A percentile compares a stretch with the other conserved stretches of the same genome.
Evolutionary conservation across 2,888 invertebrate genomes (phyloP).

Genomic region (Synanthedon tipuliformis): DNA sequence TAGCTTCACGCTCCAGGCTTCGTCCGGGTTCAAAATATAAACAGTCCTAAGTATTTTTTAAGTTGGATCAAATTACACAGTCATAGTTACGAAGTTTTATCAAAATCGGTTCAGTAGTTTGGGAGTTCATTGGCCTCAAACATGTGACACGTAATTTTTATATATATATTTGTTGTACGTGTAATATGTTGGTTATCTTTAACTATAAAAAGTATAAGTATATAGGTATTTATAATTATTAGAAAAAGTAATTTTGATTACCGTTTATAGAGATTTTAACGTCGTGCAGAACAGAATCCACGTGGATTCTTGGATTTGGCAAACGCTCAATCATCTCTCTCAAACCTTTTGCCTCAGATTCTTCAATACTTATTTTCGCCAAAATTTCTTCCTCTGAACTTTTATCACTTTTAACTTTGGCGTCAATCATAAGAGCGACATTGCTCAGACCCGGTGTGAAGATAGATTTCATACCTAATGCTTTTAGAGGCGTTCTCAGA

Average conservation of each 20-base stretch:
- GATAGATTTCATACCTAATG: slow-evolving; percentile 72
- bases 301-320: slow-evolving; percentile 72
- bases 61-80: too few species aligned
- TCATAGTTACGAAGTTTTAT: too few species aligned
- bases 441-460: slow-evolving; percentile 74
- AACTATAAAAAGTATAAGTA: too few species aligned
- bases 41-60: too few species aligned
- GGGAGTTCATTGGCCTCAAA: too few species aligned
- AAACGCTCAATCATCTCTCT: slow-evolving; percentile 30
- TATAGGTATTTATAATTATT: too few species aligned
- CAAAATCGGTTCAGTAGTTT: too few species aligned
- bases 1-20: too few species aligned
- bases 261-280: slow-evolving; percentile 73
- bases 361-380: slow-evolving; percentile 20
- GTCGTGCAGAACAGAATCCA: slow-evolving; percentile 74
- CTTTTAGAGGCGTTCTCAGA: slow-evolving; percentile 64
- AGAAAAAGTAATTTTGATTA: slow-evolving; percentile 15
- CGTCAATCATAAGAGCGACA: slow-evolving; percentile 73
- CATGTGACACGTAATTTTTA: too few species aligned
- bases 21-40: too few species aligned
- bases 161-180: too few species aligned
- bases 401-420: slow-evolving; percentile 14
- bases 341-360: slow-evolving; percentile 15
- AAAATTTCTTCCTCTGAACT: slow-evolving; percentile 30
- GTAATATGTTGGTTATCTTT: too few species aligned